Percentiles rank a stretch among this genome's conserved stretches.
These are phyloP conservation scores for Campoplex nolae DNA, from an alignment of 2,888 invertebrate genomes.

Conservation along the genomic window DNA sequence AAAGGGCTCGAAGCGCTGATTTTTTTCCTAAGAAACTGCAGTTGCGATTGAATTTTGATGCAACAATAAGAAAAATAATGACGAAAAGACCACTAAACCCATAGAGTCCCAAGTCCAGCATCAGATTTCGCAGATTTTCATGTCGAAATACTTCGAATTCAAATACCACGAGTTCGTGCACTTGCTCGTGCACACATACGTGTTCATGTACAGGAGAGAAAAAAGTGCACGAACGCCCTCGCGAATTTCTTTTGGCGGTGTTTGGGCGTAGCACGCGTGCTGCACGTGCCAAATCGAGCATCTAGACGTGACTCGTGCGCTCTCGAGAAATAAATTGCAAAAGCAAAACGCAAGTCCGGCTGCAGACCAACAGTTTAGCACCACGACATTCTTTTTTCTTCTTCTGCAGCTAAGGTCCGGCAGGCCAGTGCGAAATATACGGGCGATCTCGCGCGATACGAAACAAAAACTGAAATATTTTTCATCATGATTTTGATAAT, in stretches of 20 bases:
- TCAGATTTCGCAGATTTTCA: not conserved
- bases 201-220: not conserved
- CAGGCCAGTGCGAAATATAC: not conserved
- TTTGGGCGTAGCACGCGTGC: constrained; percentile 79
- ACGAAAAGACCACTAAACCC: not conserved
- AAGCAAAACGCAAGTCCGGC: constrained; percentile 67
- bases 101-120: not conserved
- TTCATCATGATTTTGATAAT: not conserved
- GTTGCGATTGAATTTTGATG: not conserved
- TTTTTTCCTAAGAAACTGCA: not conserved
- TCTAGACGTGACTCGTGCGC: constrained; percentile 79
- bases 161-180: not conserved
- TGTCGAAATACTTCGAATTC: not conserved
- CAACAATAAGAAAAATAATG: not conserved
- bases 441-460: not conserved
- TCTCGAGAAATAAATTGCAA: constrained; percentile 65
- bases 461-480: not conserved
- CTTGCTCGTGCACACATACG: not conserved
- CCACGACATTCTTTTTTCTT: constrained; percentile 46
- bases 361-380: constrained; percentile 48
- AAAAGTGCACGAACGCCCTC: constrained; percentile 58
- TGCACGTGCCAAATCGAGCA: constrained; percentile 79
- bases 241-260: constrained; percentile 79
- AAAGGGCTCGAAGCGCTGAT: not conserved
- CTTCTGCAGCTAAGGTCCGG: constrained; percentile 20